Percentiles rank a stretch among this genome's conserved stretches.
Conservation (phyloP, 2,113 vertebrate species). For the Tetraodon nigroviridis region DNA sequence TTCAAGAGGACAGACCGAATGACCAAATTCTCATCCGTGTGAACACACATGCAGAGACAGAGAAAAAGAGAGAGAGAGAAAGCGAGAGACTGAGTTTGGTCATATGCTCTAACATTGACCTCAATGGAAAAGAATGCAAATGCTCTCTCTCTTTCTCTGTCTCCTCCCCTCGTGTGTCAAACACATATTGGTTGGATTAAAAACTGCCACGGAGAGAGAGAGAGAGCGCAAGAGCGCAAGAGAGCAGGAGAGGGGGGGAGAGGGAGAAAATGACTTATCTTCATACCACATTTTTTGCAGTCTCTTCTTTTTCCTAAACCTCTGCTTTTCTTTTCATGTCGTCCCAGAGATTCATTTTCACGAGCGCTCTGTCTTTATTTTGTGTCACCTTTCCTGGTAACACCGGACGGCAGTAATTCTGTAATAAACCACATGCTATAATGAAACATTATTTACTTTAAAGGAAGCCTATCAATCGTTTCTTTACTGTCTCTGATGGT, state of each 20-base stretch:
- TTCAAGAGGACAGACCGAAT: background rate
- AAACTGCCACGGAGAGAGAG: constrained; percentile 49
- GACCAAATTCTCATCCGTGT: background rate
- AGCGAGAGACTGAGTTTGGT: constrained; percentile 36
- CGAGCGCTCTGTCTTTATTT: background rate
- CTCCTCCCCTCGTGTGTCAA: constrained; percentile 58
- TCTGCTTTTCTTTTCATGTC: background rate
- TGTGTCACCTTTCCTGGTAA: background rate
- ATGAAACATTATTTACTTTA: no score
- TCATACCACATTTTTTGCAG: constrained; percentile 48
- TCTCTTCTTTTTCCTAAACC: constrained; percentile 14
- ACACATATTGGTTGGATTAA: constrained; percentile 65
- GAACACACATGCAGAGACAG: background rate
- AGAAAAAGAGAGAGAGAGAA: no score
- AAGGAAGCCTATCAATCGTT: background rate
- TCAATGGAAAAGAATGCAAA: constrained; percentile 68
- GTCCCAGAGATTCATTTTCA: background rate
- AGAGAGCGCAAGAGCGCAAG: constrained; percentile 6
- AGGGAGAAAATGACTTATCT: background rate
- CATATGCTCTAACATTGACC: constrained; percentile 51
- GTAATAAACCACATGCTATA: background rate
- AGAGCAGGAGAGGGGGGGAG: constrained; percentile 8
- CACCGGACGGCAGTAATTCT: background rate
- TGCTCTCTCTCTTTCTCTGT: constrained; percentile 27
- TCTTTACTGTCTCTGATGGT: background rate